Evolutionary conservation across 1,140 invertebrate genomes (phyloP), one percentile per base, ranked within the genome.

Genomic region (Drosophila ohnishii): DNA sequence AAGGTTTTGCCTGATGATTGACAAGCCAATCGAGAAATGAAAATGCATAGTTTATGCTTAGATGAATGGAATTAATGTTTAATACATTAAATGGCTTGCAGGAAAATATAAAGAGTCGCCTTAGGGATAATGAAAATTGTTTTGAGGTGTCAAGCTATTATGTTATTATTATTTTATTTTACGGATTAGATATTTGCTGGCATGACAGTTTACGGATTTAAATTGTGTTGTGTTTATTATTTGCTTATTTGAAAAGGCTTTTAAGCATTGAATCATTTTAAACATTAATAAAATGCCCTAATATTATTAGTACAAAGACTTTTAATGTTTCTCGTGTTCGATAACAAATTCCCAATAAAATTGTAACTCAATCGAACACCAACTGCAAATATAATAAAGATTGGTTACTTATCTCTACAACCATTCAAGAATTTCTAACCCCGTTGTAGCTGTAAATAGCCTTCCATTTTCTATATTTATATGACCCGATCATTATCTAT

Each of bases 401-500:
- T 34, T 13, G 11, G 0, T 8, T 19, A 2, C 34, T 19, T 39
- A 55, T 48, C 40, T 48, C 13, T 5, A 16, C 8, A 51, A 35
- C 59, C 59, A 7, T 4, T 3, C 3, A 32, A 22, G 30, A 14
- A 14, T 28, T 60, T 32, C 32, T 22, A 14, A 16, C 16, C 50
- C 32, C 32, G 19, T 22, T 53, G 13, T 22, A 53, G 51, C 51
- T 37, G 19, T 53, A 53, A 35, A 19, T 11, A 25, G 10, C 28
- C 19, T 53, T 22, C 7, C 50, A 53, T 22, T 42, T 42, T 44
- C 30, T 44, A 45, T 62, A 44, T 62, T 35, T 66, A 19, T 67
- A 50, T 66, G 16, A 16, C 22, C 19, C 30, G 37, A 67, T 67
- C 30, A 44, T 69, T 53, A 67, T 69, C 62, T 67, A 55, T 35